Conservation (phyloP, 30 jellyfish, hydroid and myxozoan genomes). For the Aurelia sp. region DNA sequence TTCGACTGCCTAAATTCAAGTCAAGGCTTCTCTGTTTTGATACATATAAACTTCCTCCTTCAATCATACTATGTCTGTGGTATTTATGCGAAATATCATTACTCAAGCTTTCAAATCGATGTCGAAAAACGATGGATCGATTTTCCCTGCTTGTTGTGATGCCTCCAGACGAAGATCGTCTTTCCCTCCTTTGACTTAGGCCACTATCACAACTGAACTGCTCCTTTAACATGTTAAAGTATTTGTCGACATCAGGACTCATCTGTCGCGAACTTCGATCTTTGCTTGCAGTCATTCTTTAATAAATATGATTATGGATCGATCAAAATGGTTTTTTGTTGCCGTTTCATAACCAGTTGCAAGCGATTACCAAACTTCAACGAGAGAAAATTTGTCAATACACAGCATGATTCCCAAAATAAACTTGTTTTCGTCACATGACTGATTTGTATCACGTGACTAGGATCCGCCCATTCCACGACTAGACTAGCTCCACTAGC, state of each 20-base stretch:
- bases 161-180: constrained; percentile 58
- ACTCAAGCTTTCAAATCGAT: constrained; percentile 56
- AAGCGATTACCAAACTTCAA: constrained; percentile 21
- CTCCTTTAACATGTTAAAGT: constrained; percentile 68
- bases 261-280: constrained; percentile 49
- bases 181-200: constrained; percentile 24
- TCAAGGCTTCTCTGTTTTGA: constrained; percentile 60
- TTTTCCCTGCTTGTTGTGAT: constrained; percentile 24
- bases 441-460: constrained; percentile 40
- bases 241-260: constrained; percentile 79
- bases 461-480: neutral
- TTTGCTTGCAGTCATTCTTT: constrained; percentile 71
- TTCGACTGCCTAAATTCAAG: constrained; percentile 34
- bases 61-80: constrained; percentile 79
- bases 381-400: neutral
- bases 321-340: constrained; percentile 7
- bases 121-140: constrained; percentile 54
- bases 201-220: constrained; percentile 53
- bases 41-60: constrained; percentile 47
- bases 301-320: neutral
- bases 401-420: constrained; percentile 28
- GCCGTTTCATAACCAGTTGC: constrained; percentile 49
- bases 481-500: too few species aligned
- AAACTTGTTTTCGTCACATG: constrained; percentile 67
- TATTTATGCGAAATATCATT: constrained; percentile 72